phyloP scores from a whole-genome alignment of 2,113 vertebrate genomes.

The Hippocampus barbouri region DNA sequence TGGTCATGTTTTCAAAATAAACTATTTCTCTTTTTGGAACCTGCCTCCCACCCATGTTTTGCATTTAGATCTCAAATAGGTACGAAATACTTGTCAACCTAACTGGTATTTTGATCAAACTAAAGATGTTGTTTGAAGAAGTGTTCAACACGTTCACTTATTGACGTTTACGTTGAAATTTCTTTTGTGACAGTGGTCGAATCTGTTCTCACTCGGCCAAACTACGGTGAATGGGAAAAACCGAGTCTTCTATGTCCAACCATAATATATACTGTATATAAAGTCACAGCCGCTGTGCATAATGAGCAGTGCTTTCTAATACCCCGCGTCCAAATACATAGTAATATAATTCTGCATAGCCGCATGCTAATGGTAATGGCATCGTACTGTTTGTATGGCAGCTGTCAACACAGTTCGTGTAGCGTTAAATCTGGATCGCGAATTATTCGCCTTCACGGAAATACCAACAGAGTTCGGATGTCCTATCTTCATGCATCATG shows the following conservation, averaged over 20 bases:
- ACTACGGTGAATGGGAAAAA: not conserved
- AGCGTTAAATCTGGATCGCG: conserved; percentile 3
- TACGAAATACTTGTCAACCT: fast-evolving
- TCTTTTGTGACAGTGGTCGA: not conserved
- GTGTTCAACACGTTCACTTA: not conserved
- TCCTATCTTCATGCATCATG: not conserved
- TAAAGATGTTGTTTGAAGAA: not conserved
- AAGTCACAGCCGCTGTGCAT: fast-evolving
- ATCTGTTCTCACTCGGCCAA: conserved; percentile 3
- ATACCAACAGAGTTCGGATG: not conserved
- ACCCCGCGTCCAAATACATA: not conserved
- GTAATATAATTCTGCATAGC: not conserved
- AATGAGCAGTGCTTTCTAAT: not conserved
- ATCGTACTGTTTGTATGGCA: conserved; percentile 19
- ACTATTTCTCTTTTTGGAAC: not conserved
- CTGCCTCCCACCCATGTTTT: not conserved
- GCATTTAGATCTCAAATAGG: not conserved
- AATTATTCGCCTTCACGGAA: not conserved
- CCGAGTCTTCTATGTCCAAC: conserved; percentile 3
- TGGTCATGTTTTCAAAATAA: conserved; percentile 38
- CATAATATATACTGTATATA: not conserved
- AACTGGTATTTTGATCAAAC: not conserved
- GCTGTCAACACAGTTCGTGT: conserved; percentile 40
- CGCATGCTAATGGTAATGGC: not conserved
- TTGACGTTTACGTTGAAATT: conserved; percentile 38